Conservation (phyloP, 1,140 invertebrate genomes). For the Brachionus calyciflorus region DNA sequence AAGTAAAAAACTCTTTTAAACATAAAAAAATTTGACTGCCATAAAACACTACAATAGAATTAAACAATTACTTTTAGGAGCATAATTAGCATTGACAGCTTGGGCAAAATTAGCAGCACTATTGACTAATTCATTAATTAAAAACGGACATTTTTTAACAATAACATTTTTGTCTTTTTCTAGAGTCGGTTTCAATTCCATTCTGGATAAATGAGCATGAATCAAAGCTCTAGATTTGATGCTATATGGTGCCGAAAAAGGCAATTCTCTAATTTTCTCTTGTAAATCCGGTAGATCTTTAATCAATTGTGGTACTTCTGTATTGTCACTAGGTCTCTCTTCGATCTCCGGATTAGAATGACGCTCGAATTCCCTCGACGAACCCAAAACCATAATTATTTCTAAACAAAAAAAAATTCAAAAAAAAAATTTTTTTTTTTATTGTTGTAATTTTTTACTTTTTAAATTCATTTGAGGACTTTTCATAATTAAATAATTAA, state of each 20-base stretch:
- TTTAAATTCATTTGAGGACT: constrained; percentile 40
- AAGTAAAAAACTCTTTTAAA: no score
- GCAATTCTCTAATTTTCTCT: constrained; percentile 91
- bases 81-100: constrained; percentile 72
- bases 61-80: constrained; percentile 69
- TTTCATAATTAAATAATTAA: constrained; percentile 64
- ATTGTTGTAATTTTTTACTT: constrained; percentile 8
- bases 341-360: constrained; percentile 88
- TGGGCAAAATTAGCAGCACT: constrained; percentile 88
- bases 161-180: constrained; percentile 71
- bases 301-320: constrained; percentile 86
- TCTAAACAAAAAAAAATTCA: constrained; percentile 59
- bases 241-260: constrained; percentile 88
- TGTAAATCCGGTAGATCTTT: constrained; percentile 79
- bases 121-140: constrained; percentile 96
- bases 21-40: no score
- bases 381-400: constrained; percentile 90
- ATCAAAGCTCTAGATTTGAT: constrained; percentile 90
- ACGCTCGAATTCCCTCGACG: constrained; percentile 91
- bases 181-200: constrained; percentile 76
- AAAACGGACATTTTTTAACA: constrained; percentile 84
- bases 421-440: constrained; percentile 35
- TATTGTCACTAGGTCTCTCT: constrained; percentile 86
- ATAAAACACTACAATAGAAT: no score
- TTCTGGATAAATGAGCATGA: constrained; percentile 84